phyloP scores from a whole-genome alignment of 2,888 invertebrate species.

The Eubasilissa splendida region DNA sequence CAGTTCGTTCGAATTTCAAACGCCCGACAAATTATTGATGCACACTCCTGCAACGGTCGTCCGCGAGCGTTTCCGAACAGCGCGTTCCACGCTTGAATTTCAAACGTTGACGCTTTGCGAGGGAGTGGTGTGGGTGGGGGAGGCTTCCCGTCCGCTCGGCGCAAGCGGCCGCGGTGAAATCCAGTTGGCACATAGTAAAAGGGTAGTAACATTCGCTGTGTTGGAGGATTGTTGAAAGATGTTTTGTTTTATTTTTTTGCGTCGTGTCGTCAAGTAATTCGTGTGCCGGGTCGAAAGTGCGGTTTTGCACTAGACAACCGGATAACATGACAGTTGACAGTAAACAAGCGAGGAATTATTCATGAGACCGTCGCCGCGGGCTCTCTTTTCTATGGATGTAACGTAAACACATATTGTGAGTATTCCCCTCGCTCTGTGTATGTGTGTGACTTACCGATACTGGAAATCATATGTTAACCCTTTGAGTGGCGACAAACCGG shows the following conservation, averaged over 20 bases:
- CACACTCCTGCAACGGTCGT: conserved; percentile 17
- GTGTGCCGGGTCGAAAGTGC: conserved; percentile 13
- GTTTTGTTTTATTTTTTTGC: background rate
- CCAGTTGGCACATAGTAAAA: background rate
- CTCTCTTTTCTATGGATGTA: conserved; percentile 31
- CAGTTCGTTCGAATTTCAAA: conserved; percentile 13
- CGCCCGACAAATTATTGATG: conserved; percentile 7
- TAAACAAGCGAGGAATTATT: conserved; percentile 54
- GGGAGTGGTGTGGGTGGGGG: conserved; percentile 22
- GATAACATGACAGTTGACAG: conserved; percentile 49
- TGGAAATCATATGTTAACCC: background rate
- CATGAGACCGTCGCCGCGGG: conserved; percentile 36
- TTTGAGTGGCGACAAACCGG: background rate
- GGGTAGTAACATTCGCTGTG: background rate
- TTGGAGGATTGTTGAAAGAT: background rate
- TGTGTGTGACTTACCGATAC: conserved; percentile 11
- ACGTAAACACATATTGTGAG: conserved; percentile 1
- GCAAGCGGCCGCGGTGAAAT: background rate
- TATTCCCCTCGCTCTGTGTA: conserved; percentile 10
- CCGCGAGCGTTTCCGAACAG: background rate
- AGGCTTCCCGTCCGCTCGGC: too few relatives aligned
- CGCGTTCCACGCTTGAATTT: conserved; percentile 19
- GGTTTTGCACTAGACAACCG: conserved; percentile 28
- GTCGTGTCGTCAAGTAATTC: background rate
- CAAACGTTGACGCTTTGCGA: conserved; percentile 31